phyloP scores from a whole-genome alignment of 2,888 invertebrate genomes.

The Listrodromus nycthemerus region DNA sequence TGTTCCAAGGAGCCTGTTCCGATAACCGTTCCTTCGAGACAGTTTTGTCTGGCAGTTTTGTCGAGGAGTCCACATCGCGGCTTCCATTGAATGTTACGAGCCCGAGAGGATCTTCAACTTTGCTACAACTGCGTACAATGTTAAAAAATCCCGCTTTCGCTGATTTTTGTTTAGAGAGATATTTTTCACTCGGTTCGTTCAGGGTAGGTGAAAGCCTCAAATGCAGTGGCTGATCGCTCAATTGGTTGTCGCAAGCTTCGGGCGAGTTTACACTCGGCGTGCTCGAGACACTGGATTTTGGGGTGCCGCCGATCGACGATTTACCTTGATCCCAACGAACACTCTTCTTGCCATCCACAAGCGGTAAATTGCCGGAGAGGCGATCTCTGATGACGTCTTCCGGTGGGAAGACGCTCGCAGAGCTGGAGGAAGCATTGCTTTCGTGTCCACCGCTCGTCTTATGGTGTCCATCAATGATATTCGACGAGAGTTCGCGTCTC shows the following conservation, averaged over 20 bases:
- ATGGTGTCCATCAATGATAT: not conserved
- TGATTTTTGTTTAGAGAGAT: not conserved
- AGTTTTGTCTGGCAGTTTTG: not conserved
- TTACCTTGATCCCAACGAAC: not conserved
- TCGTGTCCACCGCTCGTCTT: not conserved
- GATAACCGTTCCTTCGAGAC: not conserved
- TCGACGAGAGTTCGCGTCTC: not conserved
- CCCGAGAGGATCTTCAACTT: not conserved
- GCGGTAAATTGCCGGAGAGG: not conserved
- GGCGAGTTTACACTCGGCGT: not conserved
- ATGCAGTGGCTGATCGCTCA: slow-evolving; percentile 6
- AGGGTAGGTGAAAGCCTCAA: not conserved
- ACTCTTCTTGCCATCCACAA: no score
- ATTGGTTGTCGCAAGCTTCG: not conserved
- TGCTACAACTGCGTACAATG: not conserved
- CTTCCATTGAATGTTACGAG: not conserved
- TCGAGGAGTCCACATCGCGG: not conserved
- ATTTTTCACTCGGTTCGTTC: not conserved
- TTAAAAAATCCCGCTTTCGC: not conserved
- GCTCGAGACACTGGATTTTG: not conserved
- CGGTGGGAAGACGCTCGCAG: not conserved
- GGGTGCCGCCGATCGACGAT: not conserved
- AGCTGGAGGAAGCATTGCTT: not conserved
- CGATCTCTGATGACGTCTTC: not conserved
- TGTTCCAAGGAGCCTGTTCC: not conserved